Conservation (phyloP, 2,888 invertebrate species). For the Sclerodermus sp. region DNA sequence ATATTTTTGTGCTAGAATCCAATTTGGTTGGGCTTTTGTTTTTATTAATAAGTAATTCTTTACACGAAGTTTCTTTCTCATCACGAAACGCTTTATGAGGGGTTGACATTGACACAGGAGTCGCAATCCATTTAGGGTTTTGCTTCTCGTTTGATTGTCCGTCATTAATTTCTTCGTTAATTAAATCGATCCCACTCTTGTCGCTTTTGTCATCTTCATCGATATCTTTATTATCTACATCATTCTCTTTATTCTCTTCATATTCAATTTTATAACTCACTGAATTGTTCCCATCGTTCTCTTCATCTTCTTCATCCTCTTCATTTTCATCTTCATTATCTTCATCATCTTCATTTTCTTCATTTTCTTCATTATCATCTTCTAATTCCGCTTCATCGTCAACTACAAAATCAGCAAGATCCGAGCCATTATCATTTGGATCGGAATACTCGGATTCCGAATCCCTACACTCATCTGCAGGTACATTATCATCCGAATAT, state of each 20-base stretch:
- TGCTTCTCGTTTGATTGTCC: too few relatives aligned
- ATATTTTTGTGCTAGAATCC: too few relatives aligned
- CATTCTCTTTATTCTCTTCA: constrained; percentile 14
- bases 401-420: constrained; percentile 43
- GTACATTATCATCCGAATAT: constrained; percentile 43
- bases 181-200: too few relatives aligned
- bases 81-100: too few relatives aligned
- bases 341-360: constrained; percentile 16
- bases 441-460: constrained; percentile 46
- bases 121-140: too few relatives aligned
- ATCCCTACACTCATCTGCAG: constrained; percentile 42
- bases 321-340: constrained; percentile 13
- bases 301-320: background rate
- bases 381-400: constrained; percentile 33
- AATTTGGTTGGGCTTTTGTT: too few relatives aligned
- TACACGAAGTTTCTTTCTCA: too few relatives aligned
- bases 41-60: too few relatives aligned
- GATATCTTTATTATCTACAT: constrained; percentile 4
- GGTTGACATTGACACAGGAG: too few relatives aligned
- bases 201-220: constrained; percentile 2
- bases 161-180: too few relatives aligned
- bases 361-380: constrained; percentile 11
- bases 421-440: constrained; percentile 39
- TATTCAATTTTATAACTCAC: too few relatives aligned
- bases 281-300: constrained; percentile 6